Base-by-base conservation (phyloP, 2,888 invertebrate genomes). In the Melitaea athalia region DNA sequence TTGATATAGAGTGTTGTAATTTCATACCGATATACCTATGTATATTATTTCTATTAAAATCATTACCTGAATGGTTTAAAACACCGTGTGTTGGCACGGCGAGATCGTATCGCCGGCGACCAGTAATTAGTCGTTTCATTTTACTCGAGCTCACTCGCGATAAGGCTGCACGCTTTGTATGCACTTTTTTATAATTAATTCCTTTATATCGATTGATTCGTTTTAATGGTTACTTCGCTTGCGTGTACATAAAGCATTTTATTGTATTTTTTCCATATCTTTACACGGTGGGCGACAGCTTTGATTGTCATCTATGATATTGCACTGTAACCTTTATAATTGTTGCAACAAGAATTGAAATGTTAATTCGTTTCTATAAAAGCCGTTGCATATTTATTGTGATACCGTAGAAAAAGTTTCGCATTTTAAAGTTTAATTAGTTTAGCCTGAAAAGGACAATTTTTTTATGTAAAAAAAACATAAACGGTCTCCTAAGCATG, bases 71-170 rank as follows among this genome's bases (percentile, higher is more conserved):
- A 49, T 71, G 69, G 61, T 69, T 64, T 68, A 67, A 68, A 57
- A 57, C 57, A 57, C 57, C 42, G 57, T 57, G 55, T 55, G 57
- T n/a, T 53, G 55, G 61, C 42, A 42, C 55, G 66, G 66, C 11
- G 38, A 66, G 91, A 91, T 91, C 74, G 64, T 89, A 91, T 91
- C 91, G 83, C 78, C 76, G 75, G 76, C 81, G 76, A 75, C 75
- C 78, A 76, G 84, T 87, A 89, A 92, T 91, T 91, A 91, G 86
- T 84, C 85, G 88, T 87, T 87, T 88, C 89, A 83, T 88, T 90
- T 85, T 85, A 87, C 83, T 82, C 80, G 83, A 80, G 79, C 79
- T 79, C 80, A 79, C 80, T 82, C 81, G 84, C 85, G 85, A 86
- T 87, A 85, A 85, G 81, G 79, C 78, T 82, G 83, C 83, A 84